These are phyloP conservation scores for Hemithea aestivaria DNA, from an alignment of 2,888 invertebrate genomes.

Conservation along the genomic window DNA sequence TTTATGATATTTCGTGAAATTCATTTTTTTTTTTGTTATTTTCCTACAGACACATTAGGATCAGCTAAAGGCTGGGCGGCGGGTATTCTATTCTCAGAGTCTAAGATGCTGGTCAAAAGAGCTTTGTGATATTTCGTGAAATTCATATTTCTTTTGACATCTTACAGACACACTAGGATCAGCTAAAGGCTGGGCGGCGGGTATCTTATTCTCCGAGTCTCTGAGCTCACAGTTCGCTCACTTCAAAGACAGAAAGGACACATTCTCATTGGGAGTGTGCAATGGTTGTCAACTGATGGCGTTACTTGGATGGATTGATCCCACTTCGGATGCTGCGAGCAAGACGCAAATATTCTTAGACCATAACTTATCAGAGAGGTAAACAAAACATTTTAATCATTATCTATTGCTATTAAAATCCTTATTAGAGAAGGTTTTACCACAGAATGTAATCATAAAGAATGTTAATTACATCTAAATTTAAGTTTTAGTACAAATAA, in stretches of 20 bases:
- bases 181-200: constrained; percentile 98
- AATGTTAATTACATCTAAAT: neutral
- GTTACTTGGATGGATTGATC: constrained; percentile 93
- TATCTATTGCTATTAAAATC: too few species aligned
- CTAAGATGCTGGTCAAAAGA: too few species aligned
- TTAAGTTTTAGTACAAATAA: too few species aligned
- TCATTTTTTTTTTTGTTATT: constrained; percentile 2
- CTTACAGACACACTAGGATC: constrained; percentile 93
- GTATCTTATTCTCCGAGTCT: constrained; percentile 88
- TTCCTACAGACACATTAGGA: constrained; percentile 90
- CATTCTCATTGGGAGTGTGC: constrained; percentile 98
- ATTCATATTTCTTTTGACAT: constrained; percentile 2
- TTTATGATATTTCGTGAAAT: too few species aligned
- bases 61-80: constrained; percentile 99
- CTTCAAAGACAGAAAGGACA: constrained; percentile 87
- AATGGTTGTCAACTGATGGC: constrained; percentile 99
- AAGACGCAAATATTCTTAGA: constrained; percentile 84
- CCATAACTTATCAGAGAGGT: constrained; percentile 94
- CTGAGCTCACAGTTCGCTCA: constrained; percentile 87
- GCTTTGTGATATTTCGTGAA: too few species aligned
- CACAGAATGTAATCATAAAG: too few species aligned
- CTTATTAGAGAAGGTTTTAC: too few species aligned
- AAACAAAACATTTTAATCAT: too few species aligned
- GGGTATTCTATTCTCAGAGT: constrained; percentile 88
- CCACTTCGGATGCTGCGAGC: constrained; percentile 40